Conservation (phyloP, 2,888 invertebrate species). For the Ormyrus pomaceus region DNA sequence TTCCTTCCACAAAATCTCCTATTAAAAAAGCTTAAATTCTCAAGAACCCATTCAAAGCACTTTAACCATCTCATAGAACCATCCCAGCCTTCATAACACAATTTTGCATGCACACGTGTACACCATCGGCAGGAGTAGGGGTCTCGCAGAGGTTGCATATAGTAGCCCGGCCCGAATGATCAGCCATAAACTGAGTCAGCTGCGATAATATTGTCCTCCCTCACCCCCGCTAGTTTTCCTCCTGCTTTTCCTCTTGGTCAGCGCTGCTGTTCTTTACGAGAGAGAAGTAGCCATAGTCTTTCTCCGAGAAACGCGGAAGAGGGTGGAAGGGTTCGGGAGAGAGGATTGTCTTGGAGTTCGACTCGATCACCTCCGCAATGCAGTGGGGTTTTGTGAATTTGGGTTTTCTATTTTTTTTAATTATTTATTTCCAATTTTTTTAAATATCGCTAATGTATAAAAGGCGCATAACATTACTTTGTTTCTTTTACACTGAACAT, state of each 20-base stretch:
- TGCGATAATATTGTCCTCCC: constrained; percentile 65
- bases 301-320: constrained; percentile 25
- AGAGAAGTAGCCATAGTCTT: not conserved
- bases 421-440: too few species aligned
- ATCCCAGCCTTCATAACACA: too few species aligned
- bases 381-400: too few species aligned
- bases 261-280: constrained; percentile 1
- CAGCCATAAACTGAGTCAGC: constrained; percentile 72
- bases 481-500: too few species aligned
- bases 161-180: constrained; percentile 62
- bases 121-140: not conserved
- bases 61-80: too few species aligned
- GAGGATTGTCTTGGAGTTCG: not conserved
- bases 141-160: constrained; percentile 54
- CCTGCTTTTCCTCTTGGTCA: not conserved
- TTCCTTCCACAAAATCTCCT: too few species aligned
- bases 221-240: not conserved
- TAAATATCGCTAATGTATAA: too few species aligned
- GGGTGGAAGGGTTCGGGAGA: constrained; percentile 44
- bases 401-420: too few species aligned
- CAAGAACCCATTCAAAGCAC: too few species aligned
- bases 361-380: too few species aligned
- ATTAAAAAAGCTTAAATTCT: too few species aligned
- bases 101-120: not conserved
- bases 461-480: too few species aligned